These are phyloP conservation scores for Parapristionchus giblindavisi DNA, from an alignment of 2,888 invertebrate species.

Conservation along the genomic window DNA sequence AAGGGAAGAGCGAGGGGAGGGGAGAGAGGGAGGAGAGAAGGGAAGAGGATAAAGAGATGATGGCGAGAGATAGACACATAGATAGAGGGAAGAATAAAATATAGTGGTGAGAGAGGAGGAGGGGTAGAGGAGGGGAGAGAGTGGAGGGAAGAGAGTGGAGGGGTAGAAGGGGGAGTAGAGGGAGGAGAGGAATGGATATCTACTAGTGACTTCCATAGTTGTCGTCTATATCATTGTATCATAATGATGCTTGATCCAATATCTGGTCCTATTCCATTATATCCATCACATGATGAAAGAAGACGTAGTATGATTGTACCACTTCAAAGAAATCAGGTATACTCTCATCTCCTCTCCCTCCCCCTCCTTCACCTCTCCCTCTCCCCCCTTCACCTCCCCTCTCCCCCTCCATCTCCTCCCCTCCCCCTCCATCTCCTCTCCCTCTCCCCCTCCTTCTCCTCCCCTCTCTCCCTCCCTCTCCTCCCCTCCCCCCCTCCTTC, in stretches of 20 bases:
- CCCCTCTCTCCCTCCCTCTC: constrained; percentile 3
- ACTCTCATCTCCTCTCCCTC: constrained; percentile 11
- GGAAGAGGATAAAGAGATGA: too few relatives aligned
- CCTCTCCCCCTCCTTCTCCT: too few relatives aligned
- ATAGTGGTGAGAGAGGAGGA: constrained; percentile 4
- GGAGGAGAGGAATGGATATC: constrained; percentile 4
- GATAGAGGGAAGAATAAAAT: too few relatives aligned
- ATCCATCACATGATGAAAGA: constrained; percentile 22
- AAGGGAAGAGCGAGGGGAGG: neutral
- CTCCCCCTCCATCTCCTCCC: neutral
- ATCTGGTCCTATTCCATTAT: neutral
- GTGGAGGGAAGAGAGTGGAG: constrained; percentile 7
- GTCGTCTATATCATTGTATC: neutral
- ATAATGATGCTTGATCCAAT: constrained; percentile 31
- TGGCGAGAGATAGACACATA: too few relatives aligned
- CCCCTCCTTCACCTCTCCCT: constrained; percentile 1
- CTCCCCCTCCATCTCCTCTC: neutral
- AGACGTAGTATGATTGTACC: constrained; percentile 27
- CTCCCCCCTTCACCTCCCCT: neutral
- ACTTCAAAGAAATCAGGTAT: constrained; percentile 35
- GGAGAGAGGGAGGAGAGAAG: constrained; percentile 14
- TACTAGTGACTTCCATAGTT: neutral
- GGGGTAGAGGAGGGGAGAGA: neutral
- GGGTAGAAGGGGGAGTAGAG: constrained; percentile 7
- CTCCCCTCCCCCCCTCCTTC: neutral